A percentile compares a stretch with the other conserved stretches of the same genome.
Evolutionary conservation across 1,140 invertebrate genomes (phyloP).

Genomic region (Palaemon carinicauda): DNA sequence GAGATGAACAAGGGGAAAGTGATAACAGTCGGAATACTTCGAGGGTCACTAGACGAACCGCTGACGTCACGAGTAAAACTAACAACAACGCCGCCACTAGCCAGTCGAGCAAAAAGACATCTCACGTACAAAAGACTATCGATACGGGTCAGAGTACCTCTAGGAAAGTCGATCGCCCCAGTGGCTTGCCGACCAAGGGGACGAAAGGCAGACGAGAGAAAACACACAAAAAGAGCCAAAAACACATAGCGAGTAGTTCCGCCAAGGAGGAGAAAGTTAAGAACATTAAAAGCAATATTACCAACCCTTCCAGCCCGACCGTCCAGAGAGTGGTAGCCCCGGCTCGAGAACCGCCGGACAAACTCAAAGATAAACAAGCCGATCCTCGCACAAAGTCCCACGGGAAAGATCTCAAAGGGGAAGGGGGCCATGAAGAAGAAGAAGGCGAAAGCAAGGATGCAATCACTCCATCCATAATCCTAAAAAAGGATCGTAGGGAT

Average conservation of each 20-base stretch:
- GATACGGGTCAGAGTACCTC: neutral
- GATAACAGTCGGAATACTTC: neutral
- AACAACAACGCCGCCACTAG: neutral
- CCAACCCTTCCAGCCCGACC: conserved; percentile 10
- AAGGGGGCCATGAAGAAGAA: neutral
- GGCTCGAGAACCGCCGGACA: conserved; percentile 19
- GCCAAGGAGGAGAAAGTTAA: neutral
- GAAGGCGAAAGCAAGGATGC: neutral
- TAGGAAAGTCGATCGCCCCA: neutral
- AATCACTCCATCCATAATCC: neutral
- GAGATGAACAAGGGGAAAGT: conserved; percentile 12
- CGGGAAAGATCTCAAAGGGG: neutral
- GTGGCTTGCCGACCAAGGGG: neutral
- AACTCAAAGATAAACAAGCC: neutral
- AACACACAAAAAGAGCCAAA: conserved; percentile 2
- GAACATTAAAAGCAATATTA: neutral
- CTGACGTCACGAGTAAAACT: neutral
- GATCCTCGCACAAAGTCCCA: neutral
- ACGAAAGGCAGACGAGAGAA: conserved; percentile 30
- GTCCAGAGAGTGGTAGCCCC: neutral
- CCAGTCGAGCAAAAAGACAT: neutral
- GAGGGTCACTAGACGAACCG: conserved; percentile 12
- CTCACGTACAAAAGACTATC: neutral
- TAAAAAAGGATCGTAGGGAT: neutral
- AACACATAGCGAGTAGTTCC: neutral